These are phyloP conservation scores for Ornithoptera priamus DNA, from an alignment of 2,888 invertebrate species.

Conservation along the genomic window DNA sequence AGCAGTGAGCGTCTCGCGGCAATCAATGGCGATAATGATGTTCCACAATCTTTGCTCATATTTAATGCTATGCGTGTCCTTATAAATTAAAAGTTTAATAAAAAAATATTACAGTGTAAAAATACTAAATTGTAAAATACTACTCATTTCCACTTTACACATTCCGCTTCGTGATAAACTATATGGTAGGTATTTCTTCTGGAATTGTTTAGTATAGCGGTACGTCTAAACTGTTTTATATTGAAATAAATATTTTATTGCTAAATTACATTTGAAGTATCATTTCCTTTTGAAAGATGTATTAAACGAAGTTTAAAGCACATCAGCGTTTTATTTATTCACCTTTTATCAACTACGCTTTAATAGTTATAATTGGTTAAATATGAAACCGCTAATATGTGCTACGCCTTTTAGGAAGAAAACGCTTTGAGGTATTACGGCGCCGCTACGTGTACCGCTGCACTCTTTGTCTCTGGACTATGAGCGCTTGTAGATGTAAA, in stretches of 20 bases:
- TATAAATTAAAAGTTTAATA: constrained; percentile 34
- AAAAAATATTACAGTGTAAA: constrained; percentile 3
- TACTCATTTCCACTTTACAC: constrained; percentile 38
- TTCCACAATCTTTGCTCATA: constrained; percentile 30
- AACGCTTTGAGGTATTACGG: too few relatives aligned
- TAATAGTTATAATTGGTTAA: too few relatives aligned
- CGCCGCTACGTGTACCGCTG: too few relatives aligned
- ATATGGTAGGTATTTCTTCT: constrained; percentile 35
- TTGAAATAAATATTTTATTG: constrained; percentile 74
- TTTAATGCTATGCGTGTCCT: constrained; percentile 30
- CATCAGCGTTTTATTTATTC: too few relatives aligned
- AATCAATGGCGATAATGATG: too few relatives aligned
- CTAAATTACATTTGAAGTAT: constrained; percentile 42
- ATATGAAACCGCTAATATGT: too few relatives aligned
- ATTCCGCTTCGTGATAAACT: constrained; percentile 35
- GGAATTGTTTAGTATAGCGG: constrained; percentile 50
- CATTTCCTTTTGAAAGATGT: constrained; percentile 33
- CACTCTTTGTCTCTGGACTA: too few relatives aligned
- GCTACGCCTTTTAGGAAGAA: too few relatives aligned
- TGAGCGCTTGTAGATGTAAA: too few relatives aligned
- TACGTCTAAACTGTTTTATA: constrained; percentile 65
- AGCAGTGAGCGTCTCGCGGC: too few relatives aligned
- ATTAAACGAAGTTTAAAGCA: neutral
- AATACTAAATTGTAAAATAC: neutral
- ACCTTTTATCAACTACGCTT: too few relatives aligned